phyloP scores from a whole-genome alignment of 92 coral and sea anemone genomes.

The Plumapathes pennacea region DNA sequence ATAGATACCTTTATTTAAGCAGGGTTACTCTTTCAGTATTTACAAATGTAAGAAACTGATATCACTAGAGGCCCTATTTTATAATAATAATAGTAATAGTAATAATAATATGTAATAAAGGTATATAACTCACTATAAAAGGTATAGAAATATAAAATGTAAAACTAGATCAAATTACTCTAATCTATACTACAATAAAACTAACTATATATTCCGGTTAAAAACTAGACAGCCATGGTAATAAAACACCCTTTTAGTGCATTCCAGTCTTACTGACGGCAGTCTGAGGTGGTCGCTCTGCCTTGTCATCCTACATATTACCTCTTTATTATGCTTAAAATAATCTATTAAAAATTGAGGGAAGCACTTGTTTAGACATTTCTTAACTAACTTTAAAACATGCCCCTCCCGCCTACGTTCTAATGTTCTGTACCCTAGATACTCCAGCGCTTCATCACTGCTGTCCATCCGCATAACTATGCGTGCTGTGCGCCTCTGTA shows the following conservation, averaged over 20 bases:
- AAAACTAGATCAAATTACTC: too few species aligned
- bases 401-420: conserved; percentile 35
- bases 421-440: conserved; percentile 12
- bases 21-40: too few species aligned
- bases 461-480: conserved; percentile 17
- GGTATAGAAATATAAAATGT: too few species aligned
- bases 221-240: too few species aligned
- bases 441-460: conserved; percentile 23
- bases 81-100: too few species aligned
- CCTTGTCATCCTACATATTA: conserved; percentile 7
- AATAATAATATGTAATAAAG: too few species aligned
- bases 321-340: conserved; percentile 28
- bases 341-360: conserved; percentile 30
- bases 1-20: too few species aligned
- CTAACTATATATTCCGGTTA: too few species aligned
- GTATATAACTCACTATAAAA: too few species aligned
- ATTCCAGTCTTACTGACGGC: conserved; percentile 32
- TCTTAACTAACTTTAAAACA: conserved; percentile 17
- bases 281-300: conserved; percentile 26
- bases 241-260: conserved; percentile 22
- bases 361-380: conserved; percentile 25
- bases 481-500: conserved; percentile 44
- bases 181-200: too few species aligned
- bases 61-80: too few species aligned
- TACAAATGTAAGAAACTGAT: too few species aligned